Evolutionary conservation across 2,797 vertebrate species (phyloP), one percentile per base, ranked within the genome.

Genomic region (Manis javanica): DNA sequence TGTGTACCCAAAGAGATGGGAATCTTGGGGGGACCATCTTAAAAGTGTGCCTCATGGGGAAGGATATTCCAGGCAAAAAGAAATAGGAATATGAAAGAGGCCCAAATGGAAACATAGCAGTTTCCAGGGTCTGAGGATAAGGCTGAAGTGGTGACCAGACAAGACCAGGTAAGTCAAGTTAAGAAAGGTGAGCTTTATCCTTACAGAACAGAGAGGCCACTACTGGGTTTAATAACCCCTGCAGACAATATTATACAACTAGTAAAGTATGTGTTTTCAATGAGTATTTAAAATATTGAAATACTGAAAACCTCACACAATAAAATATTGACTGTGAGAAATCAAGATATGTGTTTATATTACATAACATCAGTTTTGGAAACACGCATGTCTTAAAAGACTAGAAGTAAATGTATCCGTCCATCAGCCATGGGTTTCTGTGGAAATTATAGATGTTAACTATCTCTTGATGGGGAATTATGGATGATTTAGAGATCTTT

Each of bases 321-420:
- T 68, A 86, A 86, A 86, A 83, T 85, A 78, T 29, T 85, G 49
- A 89, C 66, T 55, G 37, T 61, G 12, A 82, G 61, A 87, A 71
- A 29, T 82, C 39, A 79, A 39, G 39, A 69, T 89, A 39, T 42
- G 11, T 90, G 21, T 88, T 86, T 81, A 64, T 55, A 31, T 29
- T 94, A 78, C 19, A 46, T 64, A 68, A 24, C 59, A 46, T 87
- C 24, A 53, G 14, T 61, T 85, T 94, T 69, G 3, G n/a, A 77
- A 87, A 91, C 61, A 39, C 46, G 59, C 15, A 59, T 39, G 68
- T 66, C 55, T 91, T 71, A 37, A 69, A 91, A 71, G 26, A 84
- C 39, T 84, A 29, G 23, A 77, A 61, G 51, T 61, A 96, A 87
- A 95, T 82, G 66, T 2, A 84, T 91, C 61, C 29, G 53, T 93